Conservation (phyloP, 2,113 vertebrate genomes). For the Paracanthobrama guichenoti region DNA sequence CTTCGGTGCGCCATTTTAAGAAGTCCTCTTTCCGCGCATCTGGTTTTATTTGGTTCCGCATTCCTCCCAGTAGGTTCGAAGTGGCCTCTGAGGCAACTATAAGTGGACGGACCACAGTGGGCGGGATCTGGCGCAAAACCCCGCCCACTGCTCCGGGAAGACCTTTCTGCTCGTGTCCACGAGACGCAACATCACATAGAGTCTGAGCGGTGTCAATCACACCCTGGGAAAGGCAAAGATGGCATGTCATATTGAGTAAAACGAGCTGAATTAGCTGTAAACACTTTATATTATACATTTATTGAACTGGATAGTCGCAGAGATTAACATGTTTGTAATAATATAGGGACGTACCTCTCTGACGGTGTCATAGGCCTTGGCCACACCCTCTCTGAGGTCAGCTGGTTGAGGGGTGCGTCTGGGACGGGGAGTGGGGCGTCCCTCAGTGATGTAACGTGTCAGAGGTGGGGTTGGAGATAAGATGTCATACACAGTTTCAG, state of each 20-base stretch:
- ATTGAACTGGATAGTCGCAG: not conserved
- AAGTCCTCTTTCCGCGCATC: constrained; percentile 77
- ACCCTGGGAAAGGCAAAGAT: constrained; percentile 72
- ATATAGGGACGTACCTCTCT: constrained; percentile 78
- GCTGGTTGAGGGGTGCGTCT: constrained; percentile 83
- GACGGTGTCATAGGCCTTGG: constrained; percentile 89
- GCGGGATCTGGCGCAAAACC: constrained; percentile 90
- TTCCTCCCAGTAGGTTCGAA: constrained; percentile 88
- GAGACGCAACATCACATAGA: constrained; percentile 85
- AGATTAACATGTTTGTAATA: not conserved
- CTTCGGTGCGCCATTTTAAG: constrained; percentile 77
- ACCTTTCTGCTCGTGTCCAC: constrained; percentile 91
- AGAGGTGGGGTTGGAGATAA: constrained; percentile 85
- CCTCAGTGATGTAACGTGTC: constrained; percentile 80
- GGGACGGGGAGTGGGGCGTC: constrained; percentile 71
- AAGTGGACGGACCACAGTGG: constrained; percentile 87
- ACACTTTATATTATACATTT: not conserved
- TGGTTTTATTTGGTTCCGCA: constrained; percentile 81
- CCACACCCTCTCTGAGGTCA: constrained; percentile 89
- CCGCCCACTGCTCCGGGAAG: constrained; percentile 89
- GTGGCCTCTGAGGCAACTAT: constrained; percentile 91
- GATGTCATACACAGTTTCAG: constrained; percentile 92
- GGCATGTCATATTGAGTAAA: not conserved
- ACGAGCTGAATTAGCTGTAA: not conserved
- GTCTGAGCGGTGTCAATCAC: constrained; percentile 90